A percentile compares a stretch with the other conserved stretches of the same genome.
Conservation (phyloP, 2,888 invertebrate genomes). For the Cephonodes hylas region DNA sequence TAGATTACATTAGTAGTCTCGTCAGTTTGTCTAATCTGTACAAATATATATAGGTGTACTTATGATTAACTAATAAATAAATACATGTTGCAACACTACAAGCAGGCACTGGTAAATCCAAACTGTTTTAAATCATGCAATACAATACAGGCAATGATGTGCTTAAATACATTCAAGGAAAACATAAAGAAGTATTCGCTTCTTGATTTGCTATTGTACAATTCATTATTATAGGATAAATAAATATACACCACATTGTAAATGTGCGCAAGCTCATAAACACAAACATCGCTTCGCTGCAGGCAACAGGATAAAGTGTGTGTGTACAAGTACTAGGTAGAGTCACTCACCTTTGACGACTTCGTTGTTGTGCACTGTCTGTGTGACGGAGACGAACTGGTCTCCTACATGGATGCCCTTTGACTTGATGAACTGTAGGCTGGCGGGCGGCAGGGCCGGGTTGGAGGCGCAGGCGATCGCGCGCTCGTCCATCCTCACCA, state of each 20-base stretch:
- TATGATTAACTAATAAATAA: background rate
- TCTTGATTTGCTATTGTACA: too few relatives aligned
- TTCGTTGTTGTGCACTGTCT: constrained; percentile 64
- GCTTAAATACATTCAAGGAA: background rate
- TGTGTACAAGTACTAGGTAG: background rate
- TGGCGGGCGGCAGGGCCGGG: constrained; percentile 40
- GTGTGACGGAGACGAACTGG: constrained; percentile 63
- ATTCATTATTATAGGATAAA: too few relatives aligned
- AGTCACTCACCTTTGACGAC: constrained; percentile 64
- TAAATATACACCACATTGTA: background rate
- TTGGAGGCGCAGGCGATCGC: constrained; percentile 32
- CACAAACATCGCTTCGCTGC: constrained; percentile 9
- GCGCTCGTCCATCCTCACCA: constrained; percentile 47
- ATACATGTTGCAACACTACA: background rate
- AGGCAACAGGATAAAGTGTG: constrained; percentile 6
- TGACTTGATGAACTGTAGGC: constrained; percentile 58
- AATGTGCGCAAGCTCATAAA: constrained; percentile 27
- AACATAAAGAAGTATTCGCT: constrained; percentile 2
- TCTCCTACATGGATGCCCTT: constrained; percentile 64
- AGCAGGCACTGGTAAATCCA: background rate
- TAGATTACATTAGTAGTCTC: too few relatives aligned
- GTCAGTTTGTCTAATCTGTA: too few relatives aligned
- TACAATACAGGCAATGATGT: background rate
- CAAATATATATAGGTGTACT: background rate
- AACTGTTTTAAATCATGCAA: background rate